phyloP scores from a whole-genome alignment of 2,888 invertebrate species.

The Elmis aenea region DNA sequence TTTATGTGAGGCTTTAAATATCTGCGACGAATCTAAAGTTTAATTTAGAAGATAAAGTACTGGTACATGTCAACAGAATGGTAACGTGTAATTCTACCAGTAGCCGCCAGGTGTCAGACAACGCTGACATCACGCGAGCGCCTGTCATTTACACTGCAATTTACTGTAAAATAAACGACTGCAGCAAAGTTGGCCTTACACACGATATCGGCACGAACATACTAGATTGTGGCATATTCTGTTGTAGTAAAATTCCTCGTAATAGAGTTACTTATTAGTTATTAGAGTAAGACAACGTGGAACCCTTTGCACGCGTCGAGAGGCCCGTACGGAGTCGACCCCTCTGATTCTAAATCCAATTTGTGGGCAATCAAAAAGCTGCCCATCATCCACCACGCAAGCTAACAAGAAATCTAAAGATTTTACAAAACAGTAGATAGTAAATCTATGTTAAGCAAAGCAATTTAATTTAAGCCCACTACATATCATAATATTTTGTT shows the following conservation, averaged over 20 bases:
- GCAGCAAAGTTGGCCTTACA: constrained; percentile 7
- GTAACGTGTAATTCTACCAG: constrained; percentile 15
- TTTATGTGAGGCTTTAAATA: no score
- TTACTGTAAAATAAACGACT: constrained; percentile 11
- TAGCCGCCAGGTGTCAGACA: constrained; percentile 25
- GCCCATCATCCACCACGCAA: constrained; percentile 39
- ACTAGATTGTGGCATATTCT: no score
- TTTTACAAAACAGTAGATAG: constrained; percentile 7
- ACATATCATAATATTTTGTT: no score
- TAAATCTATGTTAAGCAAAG: no score
- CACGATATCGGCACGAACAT: constrained; percentile 8
- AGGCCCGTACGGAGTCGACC: constrained; percentile 25
- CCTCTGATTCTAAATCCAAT: constrained; percentile 36
- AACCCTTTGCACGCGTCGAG: constrained; percentile 28
- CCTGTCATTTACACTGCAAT: constrained; percentile 10
- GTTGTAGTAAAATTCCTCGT: constrained; percentile 18
- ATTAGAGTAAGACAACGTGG: constrained; percentile 24
- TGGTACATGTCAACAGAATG: constrained; percentile 11
- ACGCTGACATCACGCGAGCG: constrained; percentile 25
- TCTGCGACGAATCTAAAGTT: no score
- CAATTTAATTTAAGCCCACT: no score
- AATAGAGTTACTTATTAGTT: constrained; percentile 30
- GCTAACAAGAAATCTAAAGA: constrained; percentile 13
- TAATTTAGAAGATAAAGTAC: no score
- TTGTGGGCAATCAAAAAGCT: constrained; percentile 39